Evolutionary conservation across 2,888 invertebrate species (phyloP).

Genomic region (Acronicta psi): DNA sequence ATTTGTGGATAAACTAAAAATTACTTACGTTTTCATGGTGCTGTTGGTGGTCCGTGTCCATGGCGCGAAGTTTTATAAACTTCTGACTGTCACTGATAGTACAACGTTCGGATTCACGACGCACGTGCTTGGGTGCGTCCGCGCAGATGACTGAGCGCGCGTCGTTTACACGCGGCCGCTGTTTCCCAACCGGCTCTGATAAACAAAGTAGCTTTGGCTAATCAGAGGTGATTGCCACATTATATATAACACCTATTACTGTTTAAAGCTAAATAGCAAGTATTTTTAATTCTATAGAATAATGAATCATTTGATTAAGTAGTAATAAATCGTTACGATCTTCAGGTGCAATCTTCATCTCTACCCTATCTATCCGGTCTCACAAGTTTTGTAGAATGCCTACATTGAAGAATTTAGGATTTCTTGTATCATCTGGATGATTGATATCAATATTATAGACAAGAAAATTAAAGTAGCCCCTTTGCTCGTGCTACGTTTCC

Average conservation of each 20-base stretch:
- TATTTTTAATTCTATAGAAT: slow-evolving; percentile 22
- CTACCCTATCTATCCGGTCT: too few species aligned
- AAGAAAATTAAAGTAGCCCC: too few species aligned
- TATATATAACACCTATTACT: slow-evolving; percentile 41
- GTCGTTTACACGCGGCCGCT: slow-evolving; percentile 63
- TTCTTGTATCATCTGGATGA: too few species aligned
- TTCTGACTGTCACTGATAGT: slow-evolving; percentile 40
- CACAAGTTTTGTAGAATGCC: too few species aligned
- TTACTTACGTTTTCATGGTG: slow-evolving; percentile 69
- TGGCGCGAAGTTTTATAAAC: slow-evolving; percentile 51
- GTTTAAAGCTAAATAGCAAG: slow-evolving; percentile 48
- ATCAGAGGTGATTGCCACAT: slow-evolving; percentile 69
- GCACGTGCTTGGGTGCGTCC: slow-evolving; percentile 67
- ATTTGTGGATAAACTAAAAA: slow-evolving; percentile 12
- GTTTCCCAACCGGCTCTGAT: slow-evolving; percentile 73
- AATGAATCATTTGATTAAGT: background rate
- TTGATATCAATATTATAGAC: too few species aligned
- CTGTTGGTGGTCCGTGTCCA: slow-evolving; percentile 62
- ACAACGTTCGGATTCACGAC: slow-evolving; percentile 38
- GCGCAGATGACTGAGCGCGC: slow-evolving; percentile 66
- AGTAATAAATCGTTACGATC: too few species aligned
- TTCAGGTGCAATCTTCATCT: too few species aligned
- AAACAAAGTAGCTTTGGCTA: slow-evolving; percentile 72
- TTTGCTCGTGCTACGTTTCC: too few species aligned
- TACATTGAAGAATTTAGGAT: too few species aligned